Conservation (phyloP, 2,888 invertebrate genomes). For the Unio pictorum region DNA sequence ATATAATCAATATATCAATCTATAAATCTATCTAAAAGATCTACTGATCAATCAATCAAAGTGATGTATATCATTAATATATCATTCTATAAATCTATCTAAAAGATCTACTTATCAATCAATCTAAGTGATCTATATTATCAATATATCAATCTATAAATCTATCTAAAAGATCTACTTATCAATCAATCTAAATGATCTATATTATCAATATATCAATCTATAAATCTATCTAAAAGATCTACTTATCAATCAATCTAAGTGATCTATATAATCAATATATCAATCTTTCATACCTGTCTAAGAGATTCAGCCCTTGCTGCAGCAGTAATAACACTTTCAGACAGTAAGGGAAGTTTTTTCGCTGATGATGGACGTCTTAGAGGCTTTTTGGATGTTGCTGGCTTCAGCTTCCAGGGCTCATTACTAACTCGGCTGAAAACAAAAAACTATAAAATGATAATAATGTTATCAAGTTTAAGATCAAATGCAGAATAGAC, state of each 20-base stretch:
- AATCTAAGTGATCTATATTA: no score
- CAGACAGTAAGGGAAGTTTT: conserved; percentile 52
- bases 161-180: conserved; percentile 52
- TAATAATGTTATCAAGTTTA: background rate
- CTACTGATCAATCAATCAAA: no score
- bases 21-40: no score
- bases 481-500: no score
- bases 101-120: conserved; percentile 27
- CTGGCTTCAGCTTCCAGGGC: conserved; percentile 58
- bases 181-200: no score
- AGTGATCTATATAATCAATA: background rate
- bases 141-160: conserved; percentile 12
- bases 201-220: no score
- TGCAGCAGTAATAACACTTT: conserved; percentile 49
- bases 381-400: conserved; percentile 38
- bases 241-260: no score
- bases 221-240: background rate
- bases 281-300: conserved; percentile 44
- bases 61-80: no score
- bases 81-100: conserved; percentile 45
- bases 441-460: conserved; percentile 7
- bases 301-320: conserved; percentile 54
- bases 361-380: conserved; percentile 63
- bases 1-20: no score
- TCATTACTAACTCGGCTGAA: conserved; percentile 63